Percentiles rank a stretch among this genome's conserved stretches.
Conservation (phyloP, 92 coral and sea anemone species). For the Umimayanthus chanpuru region DNA sequence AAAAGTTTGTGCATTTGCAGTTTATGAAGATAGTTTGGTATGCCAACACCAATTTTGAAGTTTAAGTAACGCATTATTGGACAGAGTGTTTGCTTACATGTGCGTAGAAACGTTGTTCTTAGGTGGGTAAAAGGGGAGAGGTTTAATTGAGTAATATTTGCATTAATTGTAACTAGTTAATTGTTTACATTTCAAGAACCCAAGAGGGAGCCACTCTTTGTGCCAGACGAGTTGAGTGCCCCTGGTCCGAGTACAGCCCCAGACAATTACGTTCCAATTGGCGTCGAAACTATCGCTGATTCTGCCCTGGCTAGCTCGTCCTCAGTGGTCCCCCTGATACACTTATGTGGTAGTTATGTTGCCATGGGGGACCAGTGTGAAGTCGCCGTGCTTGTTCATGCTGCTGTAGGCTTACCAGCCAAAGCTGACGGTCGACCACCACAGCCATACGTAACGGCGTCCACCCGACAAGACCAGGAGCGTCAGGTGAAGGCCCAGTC, state of each 20-base stretch:
- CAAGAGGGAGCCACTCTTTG: conserved; percentile 4
- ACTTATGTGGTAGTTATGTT: conserved; percentile 89
- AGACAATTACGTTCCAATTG: conserved; percentile 7
- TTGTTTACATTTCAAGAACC: neutral
- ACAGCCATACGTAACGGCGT: conserved; percentile 89
- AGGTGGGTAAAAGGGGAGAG: neutral
- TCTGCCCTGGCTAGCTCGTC: conserved; percentile 63
- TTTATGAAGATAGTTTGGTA: neutral
- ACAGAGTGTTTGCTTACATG: neutral
- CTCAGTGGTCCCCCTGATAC: conserved; percentile 66
- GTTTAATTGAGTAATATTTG: neutral
- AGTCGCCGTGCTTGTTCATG: conserved; percentile 81
- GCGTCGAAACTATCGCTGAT: conserved; percentile 47
- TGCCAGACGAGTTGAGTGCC: conserved; percentile 19
- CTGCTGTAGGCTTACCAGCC: conserved; percentile 81
- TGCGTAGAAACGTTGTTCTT: neutral
- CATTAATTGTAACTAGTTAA: neutral
- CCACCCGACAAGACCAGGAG: conserved; percentile 60
- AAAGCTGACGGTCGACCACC: conserved; percentile 80
- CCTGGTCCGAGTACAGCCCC: conserved; percentile 45
- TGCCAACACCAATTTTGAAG: no score
- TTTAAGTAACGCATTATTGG: neutral
- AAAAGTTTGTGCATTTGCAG: neutral
- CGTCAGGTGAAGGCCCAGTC: conserved; percentile 64
- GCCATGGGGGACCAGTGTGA: conserved; percentile 83